phyloP scores from a whole-genome alignment of 2,797 vertebrate species.

The Pristis pectinata region DNA sequence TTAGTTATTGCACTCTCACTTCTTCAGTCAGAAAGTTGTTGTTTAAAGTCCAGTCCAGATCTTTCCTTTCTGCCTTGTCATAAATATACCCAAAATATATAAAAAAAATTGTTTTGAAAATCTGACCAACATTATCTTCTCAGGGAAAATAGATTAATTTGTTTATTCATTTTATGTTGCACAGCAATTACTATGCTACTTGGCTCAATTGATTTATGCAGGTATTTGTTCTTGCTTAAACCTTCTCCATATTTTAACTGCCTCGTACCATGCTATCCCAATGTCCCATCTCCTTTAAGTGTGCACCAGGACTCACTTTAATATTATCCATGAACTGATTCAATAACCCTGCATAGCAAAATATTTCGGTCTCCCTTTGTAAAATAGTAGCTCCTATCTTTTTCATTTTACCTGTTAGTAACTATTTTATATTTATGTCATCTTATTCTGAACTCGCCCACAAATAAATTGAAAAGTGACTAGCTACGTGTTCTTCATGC shows the following conservation, averaged over 20 bases:
- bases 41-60: not conserved
- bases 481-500: not conserved
- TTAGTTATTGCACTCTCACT: not conserved
- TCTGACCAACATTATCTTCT: not conserved
- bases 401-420: not conserved
- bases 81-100: not conserved
- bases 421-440: not conserved
- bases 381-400: not conserved
- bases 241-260: not conserved
- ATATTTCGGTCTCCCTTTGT: not conserved
- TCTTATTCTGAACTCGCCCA: not conserved
- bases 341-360: too few relatives aligned
- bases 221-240: not conserved
- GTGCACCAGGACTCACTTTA: not conserved
- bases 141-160: not conserved
- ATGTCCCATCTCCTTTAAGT: not conserved
- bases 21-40: not conserved
- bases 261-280: not conserved
- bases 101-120: not conserved
- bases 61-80: not conserved
- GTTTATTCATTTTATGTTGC: not conserved
- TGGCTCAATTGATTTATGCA: not conserved
- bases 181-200: not conserved
- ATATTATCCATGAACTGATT: not conserved
- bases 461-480: not conserved